A percentile compares a stretch with the other conserved stretches of the same genome.
These are phyloP conservation scores for Lutraria rhynchaena DNA, from an alignment of 1,140 invertebrate genomes.

Conservation along the genomic window DNA sequence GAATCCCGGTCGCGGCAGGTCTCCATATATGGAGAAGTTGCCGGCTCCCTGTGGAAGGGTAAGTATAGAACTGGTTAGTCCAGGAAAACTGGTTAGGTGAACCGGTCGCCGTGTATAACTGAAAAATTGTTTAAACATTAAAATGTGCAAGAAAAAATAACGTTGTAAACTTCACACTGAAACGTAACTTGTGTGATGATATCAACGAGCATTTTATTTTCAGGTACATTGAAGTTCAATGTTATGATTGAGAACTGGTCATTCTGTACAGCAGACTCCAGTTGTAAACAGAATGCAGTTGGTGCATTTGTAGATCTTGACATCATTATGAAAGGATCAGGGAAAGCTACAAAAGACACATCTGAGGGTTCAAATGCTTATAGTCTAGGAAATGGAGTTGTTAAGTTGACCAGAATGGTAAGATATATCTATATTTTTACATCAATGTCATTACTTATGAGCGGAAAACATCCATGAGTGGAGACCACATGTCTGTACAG, in stretches of 20 bases:
- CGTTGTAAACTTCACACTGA: neutral
- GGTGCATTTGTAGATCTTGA: conserved; percentile 43
- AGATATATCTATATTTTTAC: neutral
- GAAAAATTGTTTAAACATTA: too few species aligned
- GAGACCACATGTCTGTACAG: neutral
- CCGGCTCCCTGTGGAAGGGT: too few species aligned
- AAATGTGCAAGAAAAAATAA: neutral
- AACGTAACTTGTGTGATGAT: neutral
- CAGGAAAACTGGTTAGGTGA: too few species aligned
- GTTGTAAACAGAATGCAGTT: conserved; percentile 2
- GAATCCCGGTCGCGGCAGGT: too few species aligned
- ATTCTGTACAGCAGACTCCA: neutral
- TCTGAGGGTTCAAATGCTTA: neutral
- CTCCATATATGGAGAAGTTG: too few species aligned
- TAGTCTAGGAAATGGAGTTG: neutral
- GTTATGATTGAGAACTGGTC: conserved; percentile 2
- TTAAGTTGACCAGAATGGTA: conserved; percentile 33
- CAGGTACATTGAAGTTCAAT: conserved; percentile 39
- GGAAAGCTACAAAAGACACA: neutral
- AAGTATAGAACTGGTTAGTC: too few species aligned
- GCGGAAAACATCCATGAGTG: neutral
- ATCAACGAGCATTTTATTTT: neutral
- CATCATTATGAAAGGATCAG: conserved; percentile 31
- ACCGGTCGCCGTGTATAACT: neutral
- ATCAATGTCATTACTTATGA: neutral